phyloP scores from a whole-genome alignment of 2,888 invertebrate genomes.

The Trissoscelio sp. region DNA sequence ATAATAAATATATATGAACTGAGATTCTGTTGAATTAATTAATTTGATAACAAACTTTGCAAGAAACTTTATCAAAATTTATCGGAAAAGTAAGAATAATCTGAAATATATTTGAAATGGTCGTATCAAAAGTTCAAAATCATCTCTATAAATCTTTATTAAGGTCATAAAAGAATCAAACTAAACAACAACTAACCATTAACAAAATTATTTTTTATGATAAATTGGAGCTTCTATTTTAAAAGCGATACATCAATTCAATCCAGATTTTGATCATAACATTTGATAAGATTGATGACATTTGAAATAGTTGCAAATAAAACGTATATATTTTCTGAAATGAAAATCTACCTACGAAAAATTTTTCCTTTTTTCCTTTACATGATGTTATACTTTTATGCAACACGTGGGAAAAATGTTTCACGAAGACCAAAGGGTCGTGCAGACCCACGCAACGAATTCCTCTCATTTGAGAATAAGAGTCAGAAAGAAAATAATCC shows the following conservation, averaged over 20 bases:
- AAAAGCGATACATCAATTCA: constrained; percentile 15
- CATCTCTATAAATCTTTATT: too few species aligned
- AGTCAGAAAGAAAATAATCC: constrained; percentile 18
- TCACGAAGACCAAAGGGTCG: constrained; percentile 56
- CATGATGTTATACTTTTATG: constrained; percentile 30
- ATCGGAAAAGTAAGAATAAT: too few species aligned
- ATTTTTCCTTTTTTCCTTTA: constrained; percentile 15
- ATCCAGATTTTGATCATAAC: constrained; percentile 14
- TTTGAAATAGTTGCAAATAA: constrained; percentile 39
- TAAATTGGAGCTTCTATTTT: neutral
- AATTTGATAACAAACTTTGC: too few species aligned
- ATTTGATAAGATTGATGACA: constrained; percentile 28
- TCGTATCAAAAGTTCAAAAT: too few species aligned
- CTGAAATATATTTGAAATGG: too few species aligned
- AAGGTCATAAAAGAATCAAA: too few species aligned
- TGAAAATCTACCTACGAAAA: constrained; percentile 10
- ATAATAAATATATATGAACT: too few species aligned
- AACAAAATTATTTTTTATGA: neutral
- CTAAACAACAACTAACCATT: too few species aligned
- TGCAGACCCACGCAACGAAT: constrained; percentile 52
- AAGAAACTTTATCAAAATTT: too few species aligned
- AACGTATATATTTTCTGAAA: constrained; percentile 12
- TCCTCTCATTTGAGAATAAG: constrained; percentile 24
- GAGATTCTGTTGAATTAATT: too few species aligned
- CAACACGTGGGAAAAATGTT: constrained; percentile 42